Evolutionary conservation across 2,888 invertebrate genomes (phyloP).

Genomic region (Hirtodrosophila alboralis): DNA sequence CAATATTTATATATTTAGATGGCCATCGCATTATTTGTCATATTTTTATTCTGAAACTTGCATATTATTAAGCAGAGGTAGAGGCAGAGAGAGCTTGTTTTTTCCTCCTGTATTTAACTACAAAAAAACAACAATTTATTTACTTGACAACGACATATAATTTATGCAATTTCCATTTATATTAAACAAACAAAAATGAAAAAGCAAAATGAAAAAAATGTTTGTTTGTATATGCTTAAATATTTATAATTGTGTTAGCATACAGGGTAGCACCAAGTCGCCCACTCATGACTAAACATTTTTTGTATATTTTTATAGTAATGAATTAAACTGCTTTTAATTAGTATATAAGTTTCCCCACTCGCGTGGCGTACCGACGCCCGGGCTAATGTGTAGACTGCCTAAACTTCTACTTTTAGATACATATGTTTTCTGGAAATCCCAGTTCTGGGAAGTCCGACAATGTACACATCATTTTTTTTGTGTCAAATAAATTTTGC

Average conservation of each 20-base stretch:
- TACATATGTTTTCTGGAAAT: conserved; percentile 17
- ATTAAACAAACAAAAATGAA: no score
- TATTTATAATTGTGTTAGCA: background rate
- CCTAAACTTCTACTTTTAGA: conserved; percentile 7
- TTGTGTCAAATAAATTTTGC: conserved; percentile 4
- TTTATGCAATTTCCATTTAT: no score
- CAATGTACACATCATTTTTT: conserved; percentile 6
- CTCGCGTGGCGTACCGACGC: background rate
- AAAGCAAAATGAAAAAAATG: no score
- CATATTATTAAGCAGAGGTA: no score
- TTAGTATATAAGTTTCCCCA: conserved; percentile 38
- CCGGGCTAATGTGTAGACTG: conserved; percentile 5
- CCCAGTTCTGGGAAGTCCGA: conserved; percentile 21
- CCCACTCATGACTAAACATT: background rate
- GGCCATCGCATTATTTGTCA: no score
- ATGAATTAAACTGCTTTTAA: conserved; percentile 22
- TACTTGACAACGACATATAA: no score
- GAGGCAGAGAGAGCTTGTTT: no score
- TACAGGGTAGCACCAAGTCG: background rate
- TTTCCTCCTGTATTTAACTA: no score
- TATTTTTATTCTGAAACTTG: no score
- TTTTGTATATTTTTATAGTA: conserved; percentile 12
- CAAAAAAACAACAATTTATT: no score
- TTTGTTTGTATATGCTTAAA: no score
- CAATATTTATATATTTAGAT: no score